Evolutionary conservation across 2,797 vertebrate genomes (phyloP).

Genomic region (Squalus acanthias): DNA sequence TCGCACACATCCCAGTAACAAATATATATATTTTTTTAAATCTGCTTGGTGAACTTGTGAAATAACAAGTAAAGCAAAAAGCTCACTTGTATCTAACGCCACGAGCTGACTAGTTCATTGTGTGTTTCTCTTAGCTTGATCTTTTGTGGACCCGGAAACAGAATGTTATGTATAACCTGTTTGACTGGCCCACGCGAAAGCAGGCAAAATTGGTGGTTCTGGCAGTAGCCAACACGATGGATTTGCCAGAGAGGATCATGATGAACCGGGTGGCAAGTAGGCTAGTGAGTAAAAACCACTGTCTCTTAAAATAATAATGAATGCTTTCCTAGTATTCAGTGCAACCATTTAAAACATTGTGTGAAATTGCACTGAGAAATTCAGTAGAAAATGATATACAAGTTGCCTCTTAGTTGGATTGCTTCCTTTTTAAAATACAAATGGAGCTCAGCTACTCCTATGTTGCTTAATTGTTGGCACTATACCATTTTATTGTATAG

Average conservation of each 20-base stretch:
- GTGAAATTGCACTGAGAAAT: background rate
- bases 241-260: constrained; percentile 93
- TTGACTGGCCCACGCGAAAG: constrained; percentile 89
- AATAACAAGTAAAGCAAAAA: background rate
- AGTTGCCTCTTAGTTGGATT: background rate
- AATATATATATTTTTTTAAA: no score
- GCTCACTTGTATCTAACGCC: background rate
- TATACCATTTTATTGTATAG: background rate
- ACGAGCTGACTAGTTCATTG: background rate
- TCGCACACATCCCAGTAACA: no score
- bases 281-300: constrained; percentile 62
- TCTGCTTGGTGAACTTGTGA: background rate
- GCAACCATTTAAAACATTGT: background rate
- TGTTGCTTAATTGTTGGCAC: background rate
- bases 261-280: constrained; percentile 89
- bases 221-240: constrained; percentile 96
- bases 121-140: constrained; percentile 66
- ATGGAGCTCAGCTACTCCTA: background rate
- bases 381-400: background rate
- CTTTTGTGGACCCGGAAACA: constrained; percentile 93
- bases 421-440: background rate
- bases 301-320: background rate
- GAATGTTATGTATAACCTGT: constrained; percentile 90
- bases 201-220: constrained; percentile 81
- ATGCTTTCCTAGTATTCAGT: background rate